Evolutionary conservation across 2,797 vertebrate genomes (phyloP), one percentile per base, ranked within the genome.

Genomic region (Anas bernieri): DNA sequence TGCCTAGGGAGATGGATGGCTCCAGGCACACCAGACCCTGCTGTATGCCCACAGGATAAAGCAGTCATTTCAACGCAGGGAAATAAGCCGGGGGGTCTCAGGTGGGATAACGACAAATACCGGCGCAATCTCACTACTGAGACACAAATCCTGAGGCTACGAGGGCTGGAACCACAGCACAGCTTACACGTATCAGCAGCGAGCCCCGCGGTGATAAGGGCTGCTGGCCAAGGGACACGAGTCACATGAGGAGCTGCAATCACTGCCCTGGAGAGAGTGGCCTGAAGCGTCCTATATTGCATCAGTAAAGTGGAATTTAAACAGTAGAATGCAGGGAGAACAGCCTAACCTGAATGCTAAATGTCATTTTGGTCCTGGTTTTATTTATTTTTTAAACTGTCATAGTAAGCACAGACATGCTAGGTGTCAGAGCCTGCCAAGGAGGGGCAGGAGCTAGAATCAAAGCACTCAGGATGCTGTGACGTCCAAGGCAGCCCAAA

Each of bases 211-310:
- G 68, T 77, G 83, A 35, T 46, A 64, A 86, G 43, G 86, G 86
- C 93, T 93, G 77, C 66, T 90, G 64, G 88, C 95, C 95, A 95
- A 92, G 85, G 26, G 77, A 80, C 70, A 92, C 77, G 5, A 86
- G 77, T 88, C 83, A 85, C 56, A 78, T 2, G 39, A 90, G 62
- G 59, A 88, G 48, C 0, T 96, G 64, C 61, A 80, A 55, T 84
- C 77, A n/a, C 61, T 90, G 87, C 63, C 87, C 74, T 66, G 41
- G 70, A 91, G 74, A 88, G 41, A 0, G 3, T 10, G 61, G 90
- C 58, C 78, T 93, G 78, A 73, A 80, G 92, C 68, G 84, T 92
- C 83, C 75, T 74, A 58, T 68, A 54, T 66, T 92, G 68, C 21
- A 2, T 75, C 86, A 82, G n/a, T 50, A 20, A 90, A 84, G 61